phyloP scores from a whole-genome alignment of 1,140 invertebrate species.

The Microplitis demolitor region DNA sequence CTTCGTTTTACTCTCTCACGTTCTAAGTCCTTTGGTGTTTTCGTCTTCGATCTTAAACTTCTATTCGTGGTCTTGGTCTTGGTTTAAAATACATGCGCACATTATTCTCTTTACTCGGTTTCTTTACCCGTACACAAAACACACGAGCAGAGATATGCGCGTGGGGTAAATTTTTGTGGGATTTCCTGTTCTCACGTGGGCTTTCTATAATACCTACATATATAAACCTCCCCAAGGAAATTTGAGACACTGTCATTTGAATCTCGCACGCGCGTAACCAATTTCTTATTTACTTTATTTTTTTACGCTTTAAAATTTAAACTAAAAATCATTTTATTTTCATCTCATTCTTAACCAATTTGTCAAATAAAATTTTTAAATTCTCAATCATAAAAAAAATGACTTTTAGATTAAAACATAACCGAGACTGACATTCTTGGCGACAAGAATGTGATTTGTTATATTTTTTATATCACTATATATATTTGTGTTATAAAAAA shows the following conservation, averaged over 20 bases:
- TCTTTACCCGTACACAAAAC: constrained; percentile 8
- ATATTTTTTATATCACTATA: constrained; percentile 6
- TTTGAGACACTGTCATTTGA: constrained; percentile 13
- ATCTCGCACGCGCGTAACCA: constrained; percentile 12
- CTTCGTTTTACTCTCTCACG: constrained; percentile 13
- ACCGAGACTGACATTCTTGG: neutral
- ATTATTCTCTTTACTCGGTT: constrained; percentile 12
- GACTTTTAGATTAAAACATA: no score
- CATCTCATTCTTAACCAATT: no score
- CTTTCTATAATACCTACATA: neutral
- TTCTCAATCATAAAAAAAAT: no score
- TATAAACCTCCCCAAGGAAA: neutral
- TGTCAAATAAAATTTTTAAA: no score
- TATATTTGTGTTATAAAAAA: neutral
- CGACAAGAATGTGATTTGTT: constrained; percentile 11
- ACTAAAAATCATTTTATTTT: no score
- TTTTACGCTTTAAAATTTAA: no score
- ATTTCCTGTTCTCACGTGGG: constrained; percentile 6
- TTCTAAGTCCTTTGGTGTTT: neutral
- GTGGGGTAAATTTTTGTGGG: constrained; percentile 30
- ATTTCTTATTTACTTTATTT: constrained; percentile 6
- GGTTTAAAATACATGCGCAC: neutral
- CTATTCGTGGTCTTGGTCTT: neutral
- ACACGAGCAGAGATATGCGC: constrained; percentile 22
- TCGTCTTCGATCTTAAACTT: neutral